Evolutionary conservation across 2,113 vertebrate genomes (phyloP).

Genomic region (Heteronetta atricapilla): DNA sequence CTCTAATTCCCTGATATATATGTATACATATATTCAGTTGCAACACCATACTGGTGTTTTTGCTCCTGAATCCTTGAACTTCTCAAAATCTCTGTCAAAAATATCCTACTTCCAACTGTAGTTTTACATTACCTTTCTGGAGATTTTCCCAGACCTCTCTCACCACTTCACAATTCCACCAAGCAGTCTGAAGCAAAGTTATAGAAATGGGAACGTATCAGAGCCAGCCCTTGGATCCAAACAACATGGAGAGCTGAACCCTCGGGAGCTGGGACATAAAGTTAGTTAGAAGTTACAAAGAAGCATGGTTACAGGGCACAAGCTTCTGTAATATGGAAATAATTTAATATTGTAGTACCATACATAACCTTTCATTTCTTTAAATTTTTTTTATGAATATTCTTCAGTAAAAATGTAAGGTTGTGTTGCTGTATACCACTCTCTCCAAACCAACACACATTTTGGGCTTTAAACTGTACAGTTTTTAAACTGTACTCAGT

Average conservation of each 20-base stretch:
- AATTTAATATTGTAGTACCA: not conserved
- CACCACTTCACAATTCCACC: not conserved
- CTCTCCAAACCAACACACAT: not conserved
- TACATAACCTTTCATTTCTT: not conserved
- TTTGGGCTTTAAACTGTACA: not conserved
- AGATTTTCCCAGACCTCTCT: not conserved
- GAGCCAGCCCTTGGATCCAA: not conserved
- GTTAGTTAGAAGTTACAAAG: not conserved
- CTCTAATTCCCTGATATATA: not conserved
- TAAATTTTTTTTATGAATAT: not conserved
- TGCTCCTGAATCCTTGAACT: not conserved
- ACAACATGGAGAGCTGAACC: not conserved
- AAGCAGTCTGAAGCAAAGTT: not conserved
- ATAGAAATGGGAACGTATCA: not conserved
- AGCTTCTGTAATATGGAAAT: not conserved
- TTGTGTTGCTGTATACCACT: not conserved
- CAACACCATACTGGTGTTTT: not conserved
- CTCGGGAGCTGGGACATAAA: rapidly evolving
- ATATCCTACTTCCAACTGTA: not conserved
- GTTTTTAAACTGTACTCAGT: not conserved
- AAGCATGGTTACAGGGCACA: not conserved
- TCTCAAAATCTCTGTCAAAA: not conserved
- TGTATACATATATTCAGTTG: not conserved
- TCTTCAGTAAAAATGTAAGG: not conserved
- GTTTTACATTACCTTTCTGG: not conserved